Conservation (phyloP, 1,140 invertebrate species). For the Cyclina sinensis region DNA sequence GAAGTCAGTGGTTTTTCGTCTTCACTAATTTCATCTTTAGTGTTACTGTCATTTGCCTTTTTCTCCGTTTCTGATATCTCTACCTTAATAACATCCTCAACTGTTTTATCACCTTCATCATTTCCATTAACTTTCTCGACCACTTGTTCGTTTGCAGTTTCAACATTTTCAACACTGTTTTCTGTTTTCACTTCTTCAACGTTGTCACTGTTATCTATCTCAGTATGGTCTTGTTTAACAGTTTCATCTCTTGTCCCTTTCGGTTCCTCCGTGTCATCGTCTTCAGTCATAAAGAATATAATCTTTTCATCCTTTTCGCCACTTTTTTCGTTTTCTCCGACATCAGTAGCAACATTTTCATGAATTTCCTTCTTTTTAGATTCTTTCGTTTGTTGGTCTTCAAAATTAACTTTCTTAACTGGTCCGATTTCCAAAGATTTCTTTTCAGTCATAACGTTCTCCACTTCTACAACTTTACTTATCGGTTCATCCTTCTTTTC, state of each 20-base stretch:
- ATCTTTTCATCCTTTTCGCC: constrained; percentile 41
- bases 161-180: not conserved
- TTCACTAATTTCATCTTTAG: not conserved
- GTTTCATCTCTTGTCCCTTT: not conserved
- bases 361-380: not conserved
- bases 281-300: constrained; percentile 63
- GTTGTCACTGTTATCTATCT: not conserved
- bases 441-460: constrained; percentile 44
- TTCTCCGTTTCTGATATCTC: constrained; percentile 60
- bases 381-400: constrained; percentile 9
- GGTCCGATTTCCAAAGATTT: constrained; percentile 55
- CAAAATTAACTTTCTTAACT: constrained; percentile 54
- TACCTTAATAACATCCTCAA: constrained; percentile 53
- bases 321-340: not conserved
- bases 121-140: not conserved
- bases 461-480: constrained; percentile 35
- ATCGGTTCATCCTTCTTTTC: not conserved
- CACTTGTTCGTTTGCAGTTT: not conserved
- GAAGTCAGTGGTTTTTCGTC: constrained; percentile 51
- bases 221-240: not conserved
- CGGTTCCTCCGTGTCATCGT: not conserved
- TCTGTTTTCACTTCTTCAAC: not conserved
- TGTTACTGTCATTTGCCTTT: not conserved
- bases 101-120: not conserved
- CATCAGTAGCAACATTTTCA: not conserved